These are phyloP conservation scores for Bombus balteatus DNA, from an alignment of 1,140 invertebrate genomes.

Conservation along the genomic window DNA sequence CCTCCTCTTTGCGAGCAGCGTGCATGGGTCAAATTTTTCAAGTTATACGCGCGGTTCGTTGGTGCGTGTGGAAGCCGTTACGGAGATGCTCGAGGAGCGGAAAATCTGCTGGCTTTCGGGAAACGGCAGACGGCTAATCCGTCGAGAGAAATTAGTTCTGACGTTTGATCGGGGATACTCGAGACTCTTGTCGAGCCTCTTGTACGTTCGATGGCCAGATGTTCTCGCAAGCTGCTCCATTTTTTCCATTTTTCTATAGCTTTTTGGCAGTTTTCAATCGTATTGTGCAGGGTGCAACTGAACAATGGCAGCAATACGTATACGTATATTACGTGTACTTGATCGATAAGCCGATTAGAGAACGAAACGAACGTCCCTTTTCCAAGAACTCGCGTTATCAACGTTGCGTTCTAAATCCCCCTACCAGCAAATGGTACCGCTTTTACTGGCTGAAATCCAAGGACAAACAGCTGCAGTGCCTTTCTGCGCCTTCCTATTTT, in stretches of 20 bases:
- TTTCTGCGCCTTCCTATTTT: constrained; percentile 18
- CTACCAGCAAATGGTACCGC: neutral
- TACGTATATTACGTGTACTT: neutral
- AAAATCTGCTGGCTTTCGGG: constrained; percentile 41
- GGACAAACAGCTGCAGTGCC: constrained; percentile 29
- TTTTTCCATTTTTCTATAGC: neutral
- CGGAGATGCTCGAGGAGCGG: constrained; percentile 19
- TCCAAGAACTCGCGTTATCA: neutral
- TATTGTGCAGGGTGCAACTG: neutral
- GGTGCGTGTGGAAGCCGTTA: constrained; percentile 19
- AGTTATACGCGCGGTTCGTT: constrained; percentile 9
- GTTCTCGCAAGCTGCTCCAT: neutral
- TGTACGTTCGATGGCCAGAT: neutral
- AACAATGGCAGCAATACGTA: neutral
- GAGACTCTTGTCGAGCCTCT: neutral
- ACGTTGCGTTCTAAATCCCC: neutral
- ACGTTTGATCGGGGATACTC: constrained; percentile 34
- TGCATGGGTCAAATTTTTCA: neutral
- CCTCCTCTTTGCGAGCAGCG: constrained; percentile 25
- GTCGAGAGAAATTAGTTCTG: constrained; percentile 37
- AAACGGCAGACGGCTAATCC: constrained; percentile 44
- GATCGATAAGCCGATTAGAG: constrained; percentile 28
- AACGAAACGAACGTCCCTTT: neutral
- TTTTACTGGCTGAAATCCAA: constrained; percentile 39
- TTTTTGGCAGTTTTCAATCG: neutral